phyloP scores from a whole-genome alignment of 2,113 vertebrate species.

The Blennius ocellaris region DNA sequence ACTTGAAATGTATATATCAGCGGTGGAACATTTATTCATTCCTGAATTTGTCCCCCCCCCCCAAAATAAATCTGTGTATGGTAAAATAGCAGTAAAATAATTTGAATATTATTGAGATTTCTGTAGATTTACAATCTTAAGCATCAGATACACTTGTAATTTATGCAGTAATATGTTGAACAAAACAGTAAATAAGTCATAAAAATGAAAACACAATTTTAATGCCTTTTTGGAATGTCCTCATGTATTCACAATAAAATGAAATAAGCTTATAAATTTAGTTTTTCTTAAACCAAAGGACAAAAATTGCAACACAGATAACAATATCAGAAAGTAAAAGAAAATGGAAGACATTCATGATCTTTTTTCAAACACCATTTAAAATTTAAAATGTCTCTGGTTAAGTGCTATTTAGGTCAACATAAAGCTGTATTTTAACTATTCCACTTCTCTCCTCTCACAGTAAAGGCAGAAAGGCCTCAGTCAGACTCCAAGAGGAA shows the following conservation, averaged over 20 bases:
- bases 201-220: not conserved
- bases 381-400: not conserved
- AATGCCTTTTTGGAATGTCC: not conserved
- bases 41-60: not conserved
- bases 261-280: not conserved
- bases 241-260: not conserved
- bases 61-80: slow-evolving; percentile 1
- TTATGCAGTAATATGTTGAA: not conserved
- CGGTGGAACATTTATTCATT: too few relatives aligned
- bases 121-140: not conserved
- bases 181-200: not conserved
- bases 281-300: not conserved
- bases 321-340: not conserved
- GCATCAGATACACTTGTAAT: not conserved
- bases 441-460: not conserved
- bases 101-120: not conserved
- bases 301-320: not conserved
- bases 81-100: not conserved
- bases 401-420: not conserved
- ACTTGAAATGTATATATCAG: too few relatives aligned
- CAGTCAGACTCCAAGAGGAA: slow-evolving; percentile 68
- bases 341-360: not conserved
- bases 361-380: not conserved
- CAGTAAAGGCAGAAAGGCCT: not conserved
- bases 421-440: not conserved